Evolutionary conservation across 2,797 vertebrate species (phyloP).

Genomic region (Arctocebus calabarensis): DNA sequence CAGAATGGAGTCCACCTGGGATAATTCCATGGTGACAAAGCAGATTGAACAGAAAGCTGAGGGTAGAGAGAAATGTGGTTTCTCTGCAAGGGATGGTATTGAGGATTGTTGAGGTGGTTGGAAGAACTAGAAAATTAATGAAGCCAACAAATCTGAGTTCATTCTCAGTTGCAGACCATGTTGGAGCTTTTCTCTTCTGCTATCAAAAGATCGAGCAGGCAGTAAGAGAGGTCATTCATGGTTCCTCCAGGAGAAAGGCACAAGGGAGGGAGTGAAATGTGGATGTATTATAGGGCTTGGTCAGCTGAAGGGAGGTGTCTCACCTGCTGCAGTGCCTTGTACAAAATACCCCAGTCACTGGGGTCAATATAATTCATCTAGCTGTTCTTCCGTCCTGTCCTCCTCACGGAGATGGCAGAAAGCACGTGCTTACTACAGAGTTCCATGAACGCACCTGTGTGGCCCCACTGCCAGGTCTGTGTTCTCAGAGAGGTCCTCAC

Average conservation of each 20-base stretch:
- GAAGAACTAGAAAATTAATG: not conserved
- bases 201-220: not conserved
- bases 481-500: not conserved
- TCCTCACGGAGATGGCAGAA: not conserved
- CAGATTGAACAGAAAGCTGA: not conserved
- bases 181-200: not conserved
- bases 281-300: not conserved
- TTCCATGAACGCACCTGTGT: not conserved
- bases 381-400: not conserved
- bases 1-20: not conserved
- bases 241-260: not conserved
- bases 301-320: not conserved
- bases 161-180: not conserved
- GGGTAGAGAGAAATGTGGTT: not conserved
- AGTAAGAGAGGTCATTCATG: not conserved
- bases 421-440: not conserved
- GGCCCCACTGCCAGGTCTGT: constrained; percentile 6
- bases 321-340: not conserved
- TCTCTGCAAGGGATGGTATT: not conserved
- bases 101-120: not conserved
- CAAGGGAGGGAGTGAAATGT: not conserved
- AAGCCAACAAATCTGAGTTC: not conserved
- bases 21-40: not conserved
- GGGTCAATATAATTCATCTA: not conserved
- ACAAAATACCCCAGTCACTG: not conserved